Conservation (phyloP, 2,113 vertebrate genomes). For the Eubucco bourcierii region DNA sequence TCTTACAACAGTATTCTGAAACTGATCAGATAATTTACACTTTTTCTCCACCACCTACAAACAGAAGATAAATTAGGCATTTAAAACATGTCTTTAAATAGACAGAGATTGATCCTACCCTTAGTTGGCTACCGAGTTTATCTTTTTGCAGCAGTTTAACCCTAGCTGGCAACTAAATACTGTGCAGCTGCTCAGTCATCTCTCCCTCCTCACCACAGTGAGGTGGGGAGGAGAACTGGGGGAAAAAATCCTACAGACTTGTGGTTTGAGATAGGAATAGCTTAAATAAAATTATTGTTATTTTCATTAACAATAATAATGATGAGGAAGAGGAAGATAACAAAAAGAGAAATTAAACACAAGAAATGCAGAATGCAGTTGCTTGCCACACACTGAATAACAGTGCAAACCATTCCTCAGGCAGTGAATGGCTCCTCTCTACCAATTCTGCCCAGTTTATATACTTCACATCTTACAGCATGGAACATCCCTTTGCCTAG, state of each 20-base stretch:
- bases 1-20: neutral
- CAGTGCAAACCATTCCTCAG: neutral
- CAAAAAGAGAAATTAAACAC: neutral
- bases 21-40: neutral
- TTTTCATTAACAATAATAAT: neutral
- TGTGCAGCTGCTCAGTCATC: too few species aligned
- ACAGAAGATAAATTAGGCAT: neutral
- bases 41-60: neutral
- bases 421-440: too few species aligned
- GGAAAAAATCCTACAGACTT: neutral
- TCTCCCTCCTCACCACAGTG: neutral
- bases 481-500: neutral
- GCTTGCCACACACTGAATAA: neutral
- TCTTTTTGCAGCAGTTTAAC: neutral
- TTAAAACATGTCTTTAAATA: neutral
- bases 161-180: too few species aligned
- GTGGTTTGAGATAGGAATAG: neutral
- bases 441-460: neutral
- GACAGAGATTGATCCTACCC: neutral
- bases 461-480: neutral
- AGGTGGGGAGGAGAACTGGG: neutral
- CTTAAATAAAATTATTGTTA: neutral
- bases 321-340: neutral
- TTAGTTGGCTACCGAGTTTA: neutral
- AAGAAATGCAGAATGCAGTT: neutral